phyloP scores from a whole-genome alignment of 2,113 vertebrate species.

The Nycticebus coucang region DNA sequence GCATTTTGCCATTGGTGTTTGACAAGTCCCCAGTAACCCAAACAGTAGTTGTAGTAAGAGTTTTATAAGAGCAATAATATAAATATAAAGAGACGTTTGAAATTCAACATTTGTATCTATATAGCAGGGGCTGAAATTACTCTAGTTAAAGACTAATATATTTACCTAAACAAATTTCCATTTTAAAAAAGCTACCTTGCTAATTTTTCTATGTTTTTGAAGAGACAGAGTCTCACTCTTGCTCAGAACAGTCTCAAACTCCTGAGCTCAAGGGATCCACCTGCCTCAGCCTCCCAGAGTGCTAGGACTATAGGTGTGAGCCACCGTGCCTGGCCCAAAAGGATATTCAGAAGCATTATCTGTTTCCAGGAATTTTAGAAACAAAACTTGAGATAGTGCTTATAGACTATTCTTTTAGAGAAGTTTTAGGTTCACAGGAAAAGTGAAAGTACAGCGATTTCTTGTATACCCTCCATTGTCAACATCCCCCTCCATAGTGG shows the following conservation, averaged over 20 bases:
- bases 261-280: too few relatives aligned
- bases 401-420: not conserved
- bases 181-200: not conserved
- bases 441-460: not conserved
- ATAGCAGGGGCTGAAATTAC: not conserved
- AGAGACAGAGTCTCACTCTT: too few relatives aligned
- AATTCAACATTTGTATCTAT: conserved; percentile 10
- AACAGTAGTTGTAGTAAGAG: not conserved
- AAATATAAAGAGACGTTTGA: not conserved
- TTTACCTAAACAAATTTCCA: conserved; percentile 7
- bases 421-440: not conserved
- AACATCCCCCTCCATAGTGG: not conserved
- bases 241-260: too few relatives aligned
- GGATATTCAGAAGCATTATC: not conserved
- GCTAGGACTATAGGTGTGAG: too few relatives aligned
- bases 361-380: not conserved
- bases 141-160: not conserved
- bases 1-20: not conserved
- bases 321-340: too few relatives aligned
- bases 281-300: too few relatives aligned
- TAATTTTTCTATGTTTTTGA: not conserved
- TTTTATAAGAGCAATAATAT: not conserved
- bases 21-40: not conserved
- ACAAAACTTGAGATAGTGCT: not conserved
- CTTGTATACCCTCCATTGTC: not conserved